These are phyloP conservation scores for Aspiorhynchus laticeps DNA, from an alignment of 2,113 vertebrate genomes.

Conservation along the genomic window DNA sequence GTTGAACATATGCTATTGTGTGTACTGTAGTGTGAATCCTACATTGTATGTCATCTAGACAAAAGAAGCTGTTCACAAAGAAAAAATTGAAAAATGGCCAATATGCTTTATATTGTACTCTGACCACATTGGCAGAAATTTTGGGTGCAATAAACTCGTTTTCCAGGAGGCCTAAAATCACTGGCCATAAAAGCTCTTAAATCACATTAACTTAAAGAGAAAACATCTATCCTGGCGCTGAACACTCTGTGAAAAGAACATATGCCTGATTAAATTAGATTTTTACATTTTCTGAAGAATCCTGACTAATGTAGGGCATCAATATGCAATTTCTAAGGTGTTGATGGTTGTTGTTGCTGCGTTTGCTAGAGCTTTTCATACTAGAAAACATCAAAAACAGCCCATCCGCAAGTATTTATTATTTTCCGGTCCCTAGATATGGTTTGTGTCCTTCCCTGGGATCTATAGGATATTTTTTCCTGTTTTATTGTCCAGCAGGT, in stretches of 20 bases:
- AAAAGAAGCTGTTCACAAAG: neutral
- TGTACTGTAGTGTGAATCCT: neutral
- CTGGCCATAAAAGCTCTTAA: neutral
- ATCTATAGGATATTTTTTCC: too few relatives aligned
- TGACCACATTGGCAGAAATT: neutral
- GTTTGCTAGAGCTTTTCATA: too few relatives aligned
- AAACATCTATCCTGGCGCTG: neutral
- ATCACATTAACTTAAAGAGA: neutral
- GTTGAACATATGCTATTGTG: neutral
- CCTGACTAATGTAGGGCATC: neutral
- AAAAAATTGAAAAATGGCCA: neutral
- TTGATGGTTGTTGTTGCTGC: too few relatives aligned
- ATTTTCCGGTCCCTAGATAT: too few relatives aligned
- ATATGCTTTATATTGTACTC: neutral
- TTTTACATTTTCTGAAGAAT: neutral
- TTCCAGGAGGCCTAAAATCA: conserved; percentile 2
- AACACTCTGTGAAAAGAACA: neutral
- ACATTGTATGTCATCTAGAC: neutral
- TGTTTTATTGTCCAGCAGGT: too few relatives aligned
- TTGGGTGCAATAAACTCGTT: neutral
- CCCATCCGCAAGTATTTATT: too few relatives aligned
- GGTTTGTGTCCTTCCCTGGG: too few relatives aligned
- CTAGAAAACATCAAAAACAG: too few relatives aligned
- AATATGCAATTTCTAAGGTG: neutral
- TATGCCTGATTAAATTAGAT: neutral